A percentile compares a stretch with the other conserved stretches of the same genome.
phyloP scores from a whole-genome alignment of 1,140 invertebrate genomes.

The Pemphigus obesinymphae region DNA sequence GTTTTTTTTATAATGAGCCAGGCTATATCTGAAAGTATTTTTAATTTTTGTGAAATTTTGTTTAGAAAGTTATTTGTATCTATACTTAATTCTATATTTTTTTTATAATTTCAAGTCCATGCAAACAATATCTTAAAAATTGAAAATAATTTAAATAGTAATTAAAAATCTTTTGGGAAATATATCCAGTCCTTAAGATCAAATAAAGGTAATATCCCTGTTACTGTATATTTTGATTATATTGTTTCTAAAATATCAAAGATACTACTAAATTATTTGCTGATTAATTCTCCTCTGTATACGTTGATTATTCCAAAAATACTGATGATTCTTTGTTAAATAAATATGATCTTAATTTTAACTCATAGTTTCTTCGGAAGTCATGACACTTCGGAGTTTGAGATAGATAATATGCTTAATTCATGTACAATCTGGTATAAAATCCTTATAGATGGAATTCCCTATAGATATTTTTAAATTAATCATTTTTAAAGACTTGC shows the following conservation, averaged over 20 bases:
- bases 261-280: background rate
- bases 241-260: background rate
- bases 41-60: no score
- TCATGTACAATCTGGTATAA: background rate
- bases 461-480: no score
- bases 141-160: background rate
- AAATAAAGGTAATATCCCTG: background rate
- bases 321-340: background rate
- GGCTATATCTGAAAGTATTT: no score
- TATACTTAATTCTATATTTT: no score
- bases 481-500: background rate
- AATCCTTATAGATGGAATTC: background rate
- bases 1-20: no score
- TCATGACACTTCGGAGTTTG: background rate
- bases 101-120: no score
- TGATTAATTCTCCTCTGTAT: background rate
- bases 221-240: background rate
- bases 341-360: background rate
- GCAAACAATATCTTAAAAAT: background rate
- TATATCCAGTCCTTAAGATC: background rate
- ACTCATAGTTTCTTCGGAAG: background rate
- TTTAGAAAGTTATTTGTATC: no score
- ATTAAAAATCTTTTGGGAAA: background rate
- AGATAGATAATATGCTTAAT: background rate
- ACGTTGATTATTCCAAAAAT: background rate